These are phyloP conservation scores for Cinclus cinclus DNA, from an alignment of 2,113 vertebrate genomes.

Conservation along the genomic window DNA sequence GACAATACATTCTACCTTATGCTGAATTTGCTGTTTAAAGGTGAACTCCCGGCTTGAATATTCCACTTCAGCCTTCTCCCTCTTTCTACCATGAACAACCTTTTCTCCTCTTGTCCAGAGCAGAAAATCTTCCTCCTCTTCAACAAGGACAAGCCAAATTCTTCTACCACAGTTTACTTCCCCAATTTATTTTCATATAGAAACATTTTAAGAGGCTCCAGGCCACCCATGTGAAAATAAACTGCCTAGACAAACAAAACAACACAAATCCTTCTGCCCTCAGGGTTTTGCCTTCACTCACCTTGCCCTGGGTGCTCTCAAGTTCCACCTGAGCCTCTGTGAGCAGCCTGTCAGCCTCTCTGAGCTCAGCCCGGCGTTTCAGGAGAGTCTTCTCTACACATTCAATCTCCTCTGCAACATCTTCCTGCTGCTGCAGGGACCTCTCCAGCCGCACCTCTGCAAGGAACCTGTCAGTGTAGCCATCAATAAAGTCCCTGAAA, in stretches of 20 bases:
- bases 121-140: not conserved
- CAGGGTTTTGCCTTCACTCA: not conserved
- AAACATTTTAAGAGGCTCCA: not conserved
- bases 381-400: constrained; percentile 85
- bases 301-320: constrained; percentile 74
- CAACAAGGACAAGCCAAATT: not conserved
- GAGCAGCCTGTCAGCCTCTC: constrained; percentile 83
- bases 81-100: not conserved
- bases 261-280: not conserved
- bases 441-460: constrained; percentile 74
- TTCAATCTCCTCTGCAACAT: constrained; percentile 75
- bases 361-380: constrained; percentile 83
- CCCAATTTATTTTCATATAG: not conserved
- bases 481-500: constrained; percentile 72
- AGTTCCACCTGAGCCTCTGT: constrained; percentile 82
- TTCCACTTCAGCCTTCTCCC: not conserved
- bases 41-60: not conserved
- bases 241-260: not conserved
- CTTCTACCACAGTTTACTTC: not conserved
- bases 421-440: constrained; percentile 69
- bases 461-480: constrained; percentile 46
- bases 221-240: not conserved
- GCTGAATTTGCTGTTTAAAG: not conserved
- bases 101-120: not conserved
- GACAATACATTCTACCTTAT: not conserved